Base-by-base conservation (phyloP, 1,140 invertebrate species). In the Musca domestica region DNA sequence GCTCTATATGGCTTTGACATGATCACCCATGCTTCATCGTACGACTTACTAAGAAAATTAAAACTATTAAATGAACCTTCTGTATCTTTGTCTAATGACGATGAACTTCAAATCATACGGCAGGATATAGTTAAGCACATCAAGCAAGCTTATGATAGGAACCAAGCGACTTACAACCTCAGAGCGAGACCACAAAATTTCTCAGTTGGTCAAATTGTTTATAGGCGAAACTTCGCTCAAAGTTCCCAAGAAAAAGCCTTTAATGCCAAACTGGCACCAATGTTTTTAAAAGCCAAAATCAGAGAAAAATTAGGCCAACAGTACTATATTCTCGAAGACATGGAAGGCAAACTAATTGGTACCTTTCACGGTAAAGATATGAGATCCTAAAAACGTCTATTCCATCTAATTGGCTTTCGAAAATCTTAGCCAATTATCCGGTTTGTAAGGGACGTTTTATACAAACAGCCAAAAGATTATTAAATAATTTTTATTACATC, bases 1-100 rank as follows among this genome's bases (percentile, higher is more conserved):
- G 67, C 67, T n/a, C n/a, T 67, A 19, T 67, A 61, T 49, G 67
- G 67, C 4, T 58, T 34, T 10, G n/a, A 67, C 20, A 67, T 67
- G 67, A 67, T 67, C 1, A 67, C 67, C n/a, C n/a, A n/a, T n/a
- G n/a, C n/a, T n/a, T n/a, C n/a, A n/a, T n/a, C n/a, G n/a, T n/a
- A n/a, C n/a, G n/a, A n/a, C n/a, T n/a, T n/a, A n/a, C n/a, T n/a
- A n/a, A n/a, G n/a, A n/a, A n/a, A n/a, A n/a, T n/a, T n/a, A n/a
- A n/a, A n/a, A n/a, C n/a, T n/a, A n/a, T n/a, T n/a, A n/a, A n/a
- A n/a, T n/a, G n/a, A n/a, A 22, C 15, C 34, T 48, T 14, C 47
- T 15, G 47, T 19, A 1, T 5, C 15, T 9, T n/a, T 48, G 2
- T n/a, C 0, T 48, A 48, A 1, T 5, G 47, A 15, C 15, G 47